These are phyloP conservation scores for Stenoptilia bipunctidactyla DNA, from an alignment of 2,888 invertebrate species.

Conservation along the genomic window DNA sequence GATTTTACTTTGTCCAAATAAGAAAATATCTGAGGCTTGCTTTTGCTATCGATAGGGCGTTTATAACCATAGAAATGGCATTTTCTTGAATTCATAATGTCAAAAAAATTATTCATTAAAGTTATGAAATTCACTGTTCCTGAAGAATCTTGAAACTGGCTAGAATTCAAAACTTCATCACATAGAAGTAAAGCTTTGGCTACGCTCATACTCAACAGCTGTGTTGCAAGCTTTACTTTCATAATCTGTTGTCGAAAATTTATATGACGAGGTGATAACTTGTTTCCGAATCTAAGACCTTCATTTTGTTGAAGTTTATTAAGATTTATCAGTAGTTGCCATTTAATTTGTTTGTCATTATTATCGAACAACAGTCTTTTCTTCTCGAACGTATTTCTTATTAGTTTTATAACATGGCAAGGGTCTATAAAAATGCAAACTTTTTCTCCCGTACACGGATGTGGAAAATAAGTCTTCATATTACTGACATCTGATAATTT, in stretches of 20 bases:
- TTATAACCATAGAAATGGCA: conserved; percentile 5
- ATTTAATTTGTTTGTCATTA: conserved; percentile 4
- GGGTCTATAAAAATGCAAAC: conserved; percentile 2
- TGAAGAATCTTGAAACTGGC: conserved; percentile 1
- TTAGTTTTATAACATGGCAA: conserved; percentile 12
- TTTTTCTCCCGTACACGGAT: conserved; percentile 5
- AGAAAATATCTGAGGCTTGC: conserved; percentile 1
- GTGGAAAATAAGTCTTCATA: conserved; percentile 4
- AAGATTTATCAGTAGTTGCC: conserved; percentile 6
- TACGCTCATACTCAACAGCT: conserved; percentile 2
- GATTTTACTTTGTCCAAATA: conserved; percentile 6
- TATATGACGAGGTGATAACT: background rate
- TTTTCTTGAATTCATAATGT: conserved; percentile 8
- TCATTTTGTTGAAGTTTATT: conserved; percentile 1
- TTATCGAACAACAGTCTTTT: conserved; percentile 6
- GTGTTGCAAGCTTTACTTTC: conserved; percentile 6
- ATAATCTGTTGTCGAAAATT: conserved; percentile 4
- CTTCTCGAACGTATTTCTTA: conserved; percentile 10
- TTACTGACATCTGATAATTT: conserved; percentile 1
- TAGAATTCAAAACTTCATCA: conserved; percentile 2
- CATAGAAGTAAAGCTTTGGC: conserved; percentile 1
- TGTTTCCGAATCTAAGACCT: background rate
- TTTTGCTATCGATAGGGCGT: conserved; percentile 6
- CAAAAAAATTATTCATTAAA: conserved; percentile 5
- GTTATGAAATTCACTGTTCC: conserved; percentile 4